Evolutionary conservation across 1,140 invertebrate genomes (phyloP), one percentile per base, ranked within the genome.

Genomic region (Solenopsis invicta): DNA sequence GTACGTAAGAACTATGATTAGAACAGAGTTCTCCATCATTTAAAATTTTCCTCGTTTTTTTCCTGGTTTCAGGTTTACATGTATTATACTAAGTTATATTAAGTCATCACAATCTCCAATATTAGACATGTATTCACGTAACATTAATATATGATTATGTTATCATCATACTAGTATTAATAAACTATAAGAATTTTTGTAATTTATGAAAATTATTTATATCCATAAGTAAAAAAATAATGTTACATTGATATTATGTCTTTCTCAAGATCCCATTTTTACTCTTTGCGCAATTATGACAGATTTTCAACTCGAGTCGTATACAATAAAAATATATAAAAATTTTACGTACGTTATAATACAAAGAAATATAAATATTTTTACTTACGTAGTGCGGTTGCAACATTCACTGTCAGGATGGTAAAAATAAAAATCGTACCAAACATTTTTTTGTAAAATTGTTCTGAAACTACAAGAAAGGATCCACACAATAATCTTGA

Each of bases 121-220:
- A 76, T 10, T 2, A 41, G 2, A 21, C 13, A 48, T 21, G 12
- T 8, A 16, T 10, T 1, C 1, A n/a, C n/a, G 16, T 67, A 67
- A 69, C 0, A 45, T 1, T n/a, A 67, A 2, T 48, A 13, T 67
- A 4, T 41, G n/a, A n/a, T 67, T 67, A n/a, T n/a, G n/a, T n/a
- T n/a, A n/a, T 66, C 10, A 41, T 41, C 37, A 41, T n/a, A 6
- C 10, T 10, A 2, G 5, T 12, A 69, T 0, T 69, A 37, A 12
- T 13, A 74, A 54, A 71, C 52, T 24, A 24, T 72, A 34, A 54
- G 4, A 72, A 37, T 74, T 24, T 54, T n/a, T n/a, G n/a, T n/a
- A n/a, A n/a, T n/a, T n/a, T 52, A 52, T 50, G 0, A 9, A 18
- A 3, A 29, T 12, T 1, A 29, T 52, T 34, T 50, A 5, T 29